Conservation (phyloP, 2,113 vertebrate species). For the Acanthisitta chloris region DNA sequence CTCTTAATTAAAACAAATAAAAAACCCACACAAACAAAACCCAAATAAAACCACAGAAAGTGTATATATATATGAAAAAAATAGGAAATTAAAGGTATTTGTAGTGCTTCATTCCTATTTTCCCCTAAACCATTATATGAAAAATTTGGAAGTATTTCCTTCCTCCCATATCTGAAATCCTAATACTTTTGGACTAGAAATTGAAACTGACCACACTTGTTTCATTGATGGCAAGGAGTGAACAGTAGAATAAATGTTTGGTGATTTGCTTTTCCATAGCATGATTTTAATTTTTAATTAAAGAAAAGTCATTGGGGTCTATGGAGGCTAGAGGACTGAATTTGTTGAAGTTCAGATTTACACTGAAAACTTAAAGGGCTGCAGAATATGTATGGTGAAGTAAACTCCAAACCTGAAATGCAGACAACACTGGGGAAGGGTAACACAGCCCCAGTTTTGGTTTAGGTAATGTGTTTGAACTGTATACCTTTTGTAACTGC, state of each 20-base stretch:
- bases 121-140: neutral
- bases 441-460: neutral
- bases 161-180: neutral
- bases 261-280: neutral
- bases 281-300: neutral
- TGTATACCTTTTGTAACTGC: neutral
- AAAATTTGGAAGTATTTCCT: neutral
- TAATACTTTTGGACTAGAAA: neutral
- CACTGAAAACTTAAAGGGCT: neutral
- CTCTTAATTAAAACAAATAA: neutral
- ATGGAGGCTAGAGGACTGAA: neutral
- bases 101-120: neutral
- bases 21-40: neutral
- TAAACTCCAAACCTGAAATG: neutral
- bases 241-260: neutral
- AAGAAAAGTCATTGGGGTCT: neutral
- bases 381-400: neutral
- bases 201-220: neutral
- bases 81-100: neutral
- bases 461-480: neutral
- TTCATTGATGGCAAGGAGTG: neutral
- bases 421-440: neutral
- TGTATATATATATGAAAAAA: neutral
- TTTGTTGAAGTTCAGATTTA: neutral
- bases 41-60: neutral